phyloP scores from a whole-genome alignment of 2,888 invertebrate genomes.

The Lucinisca nassula region DNA sequence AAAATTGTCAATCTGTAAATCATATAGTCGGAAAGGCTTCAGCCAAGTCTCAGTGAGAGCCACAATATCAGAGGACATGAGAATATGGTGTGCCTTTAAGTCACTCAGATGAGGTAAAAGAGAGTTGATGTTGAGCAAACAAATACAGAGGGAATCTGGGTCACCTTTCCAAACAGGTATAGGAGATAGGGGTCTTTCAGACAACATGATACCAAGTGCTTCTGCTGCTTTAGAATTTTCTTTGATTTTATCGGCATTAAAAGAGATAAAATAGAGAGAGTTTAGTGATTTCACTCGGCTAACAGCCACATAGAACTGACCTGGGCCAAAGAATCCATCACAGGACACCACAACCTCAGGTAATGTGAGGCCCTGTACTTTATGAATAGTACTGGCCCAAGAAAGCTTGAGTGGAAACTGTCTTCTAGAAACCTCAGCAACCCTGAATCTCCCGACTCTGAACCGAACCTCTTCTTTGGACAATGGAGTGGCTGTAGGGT shows the following conservation, averaged over 20 bases:
- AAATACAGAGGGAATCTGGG: background rate
- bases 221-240: background rate
- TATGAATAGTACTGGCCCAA: background rate
- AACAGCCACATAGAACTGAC: background rate
- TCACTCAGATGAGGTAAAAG: background rate
- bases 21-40: background rate
- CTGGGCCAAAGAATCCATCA: background rate
- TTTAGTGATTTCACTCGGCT: background rate
- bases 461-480: background rate
- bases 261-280: background rate
- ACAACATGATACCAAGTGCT: background rate
- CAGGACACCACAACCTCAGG: background rate
- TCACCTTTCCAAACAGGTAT: background rate
- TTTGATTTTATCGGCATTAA: background rate
- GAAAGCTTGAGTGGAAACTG: background rate
- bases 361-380: background rate
- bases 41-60: background rate
- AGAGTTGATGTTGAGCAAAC: background rate
- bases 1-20: background rate
- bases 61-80: background rate
- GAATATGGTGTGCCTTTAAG: background rate
- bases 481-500: background rate
- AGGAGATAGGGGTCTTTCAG: background rate
- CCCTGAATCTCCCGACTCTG: background rate
- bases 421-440: background rate